Base-by-base conservation (phyloP, 30 jellyfish, hydroid and myxozoan genomes). In the Cassiopea xamachana region DNA sequence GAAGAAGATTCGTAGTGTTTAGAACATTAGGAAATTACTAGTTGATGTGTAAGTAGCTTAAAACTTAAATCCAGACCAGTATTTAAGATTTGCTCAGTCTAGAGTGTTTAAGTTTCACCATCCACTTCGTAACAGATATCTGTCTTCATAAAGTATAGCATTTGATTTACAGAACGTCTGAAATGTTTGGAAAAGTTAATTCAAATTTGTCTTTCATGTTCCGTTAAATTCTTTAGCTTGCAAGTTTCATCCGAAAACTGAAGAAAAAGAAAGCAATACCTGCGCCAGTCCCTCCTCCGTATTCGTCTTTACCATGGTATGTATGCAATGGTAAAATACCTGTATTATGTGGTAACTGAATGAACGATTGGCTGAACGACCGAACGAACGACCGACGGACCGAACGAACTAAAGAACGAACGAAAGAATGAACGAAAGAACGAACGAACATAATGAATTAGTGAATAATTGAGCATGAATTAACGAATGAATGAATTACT, bases 221-320 rank as follows among this genome's bases (percentile, higher is more conserved):
- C 39, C 39, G 39, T 27, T 27, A 27, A 27, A 27, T 27, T 27
- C 72, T 84, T 3, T 74, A 84, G 92, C 59, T 75, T 14, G 69
- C 80, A 0, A 73, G 85, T 73, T 75, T 84, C 7, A 75, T 75
- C 39, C 77, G 85, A 17, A 75, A 73, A 68, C 68, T 73, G 79
- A 86, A 86, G 93, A 75, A 76, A 62, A 86, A 60, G 43, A 69
- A 46, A 17, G 51, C 85, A 12, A 46, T 75, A 12, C 93, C 87
- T 46, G 88, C 93, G 49, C 93, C 93, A 1, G 67, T 77, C 43
- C 93, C 93, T 14, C 88, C 83, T 7, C 93, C 93, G 3, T 86
- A 74, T 48, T 77, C 88, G 1, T 73, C 86, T 16, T 61, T 60
- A 44, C 90, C 90, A 82, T 64, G 60, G 90, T 74, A 84, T 58